phyloP scores from a whole-genome alignment of 2,888 invertebrate genomes.

The Cantharis nigra region DNA sequence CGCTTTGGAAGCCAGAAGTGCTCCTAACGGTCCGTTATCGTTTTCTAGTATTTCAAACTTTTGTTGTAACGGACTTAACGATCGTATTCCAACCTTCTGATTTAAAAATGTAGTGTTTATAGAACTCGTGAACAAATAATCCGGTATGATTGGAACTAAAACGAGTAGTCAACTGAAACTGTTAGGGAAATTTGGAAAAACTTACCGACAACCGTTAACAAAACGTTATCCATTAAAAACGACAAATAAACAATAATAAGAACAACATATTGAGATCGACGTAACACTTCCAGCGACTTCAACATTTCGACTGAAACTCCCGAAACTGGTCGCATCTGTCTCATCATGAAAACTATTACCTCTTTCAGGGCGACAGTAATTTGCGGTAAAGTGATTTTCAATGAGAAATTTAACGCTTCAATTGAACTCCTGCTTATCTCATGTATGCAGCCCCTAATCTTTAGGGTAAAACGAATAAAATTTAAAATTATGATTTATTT shows the following conservation, averaged over 20 bases:
- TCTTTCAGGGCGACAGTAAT: conserved; percentile 34
- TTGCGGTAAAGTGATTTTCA: conserved; percentile 40
- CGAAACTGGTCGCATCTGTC: conserved; percentile 6
- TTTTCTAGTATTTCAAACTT: conserved; percentile 57
- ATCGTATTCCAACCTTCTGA: conserved; percentile 40
- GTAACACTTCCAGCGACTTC: conserved; percentile 23
- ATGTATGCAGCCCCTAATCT: conserved; percentile 12
- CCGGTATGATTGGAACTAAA: conserved; percentile 80
- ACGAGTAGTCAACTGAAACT: conserved; percentile 31
- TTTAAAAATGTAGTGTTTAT: conserved; percentile 43
- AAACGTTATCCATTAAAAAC: conserved; percentile 82
- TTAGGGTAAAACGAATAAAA: neutral
- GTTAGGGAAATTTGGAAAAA: conserved; percentile 27
- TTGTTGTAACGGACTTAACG: conserved; percentile 53
- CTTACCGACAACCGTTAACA: conserved; percentile 88
- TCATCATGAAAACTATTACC: conserved; percentile 28
- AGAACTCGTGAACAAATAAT: conserved; percentile 67
- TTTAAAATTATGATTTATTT: neutral
- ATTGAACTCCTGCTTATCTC: conserved; percentile 28
- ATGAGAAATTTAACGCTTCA: conserved; percentile 46
- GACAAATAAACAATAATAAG: conserved; percentile 72
- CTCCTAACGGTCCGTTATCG: conserved; percentile 70
- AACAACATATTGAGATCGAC: conserved; percentile 49
- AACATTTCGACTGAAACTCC: conserved; percentile 20
- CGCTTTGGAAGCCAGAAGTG: conserved; percentile 77